Evolutionary conservation across 2,888 invertebrate genomes (phyloP).

Genomic region (Corythucha ciliata): DNA sequence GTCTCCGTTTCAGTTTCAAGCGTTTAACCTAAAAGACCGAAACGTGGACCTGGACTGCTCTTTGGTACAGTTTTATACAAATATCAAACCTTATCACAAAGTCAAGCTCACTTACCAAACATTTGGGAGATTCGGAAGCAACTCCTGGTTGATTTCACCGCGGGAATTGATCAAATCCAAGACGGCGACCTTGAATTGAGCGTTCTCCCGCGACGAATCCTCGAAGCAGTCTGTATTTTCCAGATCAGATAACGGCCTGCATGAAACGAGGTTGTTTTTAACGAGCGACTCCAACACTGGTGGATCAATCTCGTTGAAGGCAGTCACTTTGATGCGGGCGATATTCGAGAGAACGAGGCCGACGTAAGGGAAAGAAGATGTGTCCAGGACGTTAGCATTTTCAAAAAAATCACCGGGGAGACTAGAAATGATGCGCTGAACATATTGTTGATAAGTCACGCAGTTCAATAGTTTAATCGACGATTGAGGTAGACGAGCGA

Average conservation of each 20-base stretch:
- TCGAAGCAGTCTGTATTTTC: not conserved
- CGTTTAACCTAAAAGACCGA: not conserved
- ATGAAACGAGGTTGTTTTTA: not conserved
- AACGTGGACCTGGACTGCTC: not conserved
- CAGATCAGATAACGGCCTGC: conserved; percentile 2
- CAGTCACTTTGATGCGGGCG: not conserved
- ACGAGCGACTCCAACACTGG: not conserved
- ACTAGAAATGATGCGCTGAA: not conserved
- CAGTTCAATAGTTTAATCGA: conserved; percentile 47
- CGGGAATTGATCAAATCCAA: conserved; percentile 11
- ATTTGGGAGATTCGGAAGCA: conserved; percentile 4
- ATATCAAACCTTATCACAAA: not conserved
- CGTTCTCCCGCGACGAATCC: no score
- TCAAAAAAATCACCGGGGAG: not conserved
- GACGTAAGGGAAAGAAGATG: conserved; percentile 11
- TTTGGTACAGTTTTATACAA: not conserved
- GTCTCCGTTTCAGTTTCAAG: no score
- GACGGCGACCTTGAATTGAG: conserved; percentile 12
- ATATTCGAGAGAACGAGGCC: conserved; percentile 7
- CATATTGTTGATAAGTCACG: not conserved
- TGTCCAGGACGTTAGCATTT: conserved; percentile 5
- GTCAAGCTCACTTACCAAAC: conserved; percentile 5
- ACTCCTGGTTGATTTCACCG: conserved; percentile 17
- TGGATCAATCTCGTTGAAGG: conserved; percentile 8
- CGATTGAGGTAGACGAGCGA: conserved; percentile 37